These are phyloP conservation scores for Pseudomugil gertrudae DNA, from an alignment of 2,797 vertebrate species.

Conservation along the genomic window DNA sequence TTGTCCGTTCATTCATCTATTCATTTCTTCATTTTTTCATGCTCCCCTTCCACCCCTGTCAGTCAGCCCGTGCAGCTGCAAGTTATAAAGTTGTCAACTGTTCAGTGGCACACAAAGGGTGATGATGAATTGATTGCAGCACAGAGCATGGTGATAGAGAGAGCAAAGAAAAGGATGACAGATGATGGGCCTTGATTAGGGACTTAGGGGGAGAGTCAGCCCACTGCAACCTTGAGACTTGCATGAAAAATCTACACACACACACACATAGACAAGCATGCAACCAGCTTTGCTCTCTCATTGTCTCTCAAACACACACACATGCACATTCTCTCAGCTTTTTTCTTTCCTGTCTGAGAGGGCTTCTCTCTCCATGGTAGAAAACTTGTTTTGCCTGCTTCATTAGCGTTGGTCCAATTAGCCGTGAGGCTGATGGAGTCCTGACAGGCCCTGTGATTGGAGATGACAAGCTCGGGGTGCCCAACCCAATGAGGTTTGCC, in stretches of 20 bases:
- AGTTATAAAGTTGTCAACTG: conserved; percentile 92
- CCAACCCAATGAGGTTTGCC: conserved; percentile 98
- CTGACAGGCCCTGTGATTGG: conserved; percentile 99
- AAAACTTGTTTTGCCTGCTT: conserved; percentile 99
- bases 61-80: conserved; percentile 85
- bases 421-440: conserved; percentile 99
- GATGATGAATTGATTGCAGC: conserved; percentile 96
- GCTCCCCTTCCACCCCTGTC: conserved; percentile 76
- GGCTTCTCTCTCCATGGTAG: conserved; percentile 78
- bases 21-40: conserved; percentile 77
- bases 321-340: conserved; percentile 47
- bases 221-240: conserved; percentile 94
- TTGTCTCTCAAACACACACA: conserved; percentile 65
- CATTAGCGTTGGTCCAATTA: conserved; percentile 99
- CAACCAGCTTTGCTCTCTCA: conserved; percentile 55
- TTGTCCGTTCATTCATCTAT: conserved; percentile 82
- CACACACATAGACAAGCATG: conserved; percentile 29
- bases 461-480: conserved; percentile 98
- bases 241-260: conserved; percentile 82
- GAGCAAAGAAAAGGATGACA: conserved; percentile 89
- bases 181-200: conserved; percentile 89
- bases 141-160: conserved; percentile 87
- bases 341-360: conserved; percentile 63
- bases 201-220: conserved; percentile 90
- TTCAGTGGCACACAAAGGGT: conserved; percentile 90